Evolutionary conservation across 2,888 invertebrate species (phyloP), one percentile per base, ranked within the genome.

Genomic region (Steinernema hermaphroditum): DNA sequence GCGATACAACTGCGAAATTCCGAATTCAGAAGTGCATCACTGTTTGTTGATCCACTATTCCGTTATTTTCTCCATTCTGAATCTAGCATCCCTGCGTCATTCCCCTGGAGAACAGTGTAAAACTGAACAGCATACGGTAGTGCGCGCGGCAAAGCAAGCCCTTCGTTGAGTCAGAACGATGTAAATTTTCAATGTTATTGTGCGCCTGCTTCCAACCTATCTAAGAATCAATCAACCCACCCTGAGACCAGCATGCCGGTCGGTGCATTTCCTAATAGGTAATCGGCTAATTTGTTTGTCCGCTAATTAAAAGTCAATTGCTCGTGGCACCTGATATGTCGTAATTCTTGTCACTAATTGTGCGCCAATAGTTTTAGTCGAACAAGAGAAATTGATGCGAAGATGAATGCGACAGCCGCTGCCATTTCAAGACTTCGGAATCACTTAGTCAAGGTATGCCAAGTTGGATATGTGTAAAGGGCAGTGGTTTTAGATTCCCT

Each of bases 1-100:
- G 62, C 32, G 32, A 62, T 62, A 62, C 62, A 27, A 32, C 62
- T 62, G 24, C 50, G 62, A 62, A 34, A 62, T 29, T 29, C 14
- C 32, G 62, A 32, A 32, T 62, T 46, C 32, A 6, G 27, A 16
- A 32, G 9, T 1, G 34, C 29, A 32, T 27, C 29, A 29, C 34
- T 34, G 22, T 54, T 62, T 27, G 62, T 29, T 16, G 12, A 4
- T 37, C 37, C 37, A 37, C 12, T 37, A 12, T 37, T 37, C 12
- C 6, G 6, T 37, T 37, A 12, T 37, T 37, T 37, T 8, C 37
- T 37, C 19, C 46, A 2, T 46, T 6, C 46, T 41, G 46, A 6
- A n/a, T 16, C 46, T 46, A 6, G 2, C 4, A n/a, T 9, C n/a
- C 4, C 19, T 46, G 2, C 46, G 22, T 22, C 54, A n/a, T n/a